Evolutionary conservation across 2,797 vertebrate genomes (phyloP).

Genomic region (Setipinna tenuifilis): DNA sequence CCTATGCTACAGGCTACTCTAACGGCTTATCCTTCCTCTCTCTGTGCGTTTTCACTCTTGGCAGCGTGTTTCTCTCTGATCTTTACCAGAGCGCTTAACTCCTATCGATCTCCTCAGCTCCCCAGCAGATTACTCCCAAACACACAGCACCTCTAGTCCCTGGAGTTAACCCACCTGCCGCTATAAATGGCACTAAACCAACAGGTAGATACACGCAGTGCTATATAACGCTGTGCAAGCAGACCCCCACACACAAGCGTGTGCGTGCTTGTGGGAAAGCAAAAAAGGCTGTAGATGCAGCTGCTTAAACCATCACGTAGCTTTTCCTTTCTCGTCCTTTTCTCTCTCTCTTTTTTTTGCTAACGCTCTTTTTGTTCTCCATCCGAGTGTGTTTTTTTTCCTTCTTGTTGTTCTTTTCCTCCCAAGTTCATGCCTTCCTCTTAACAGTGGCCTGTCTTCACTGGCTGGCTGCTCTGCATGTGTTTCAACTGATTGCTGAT

Average conservation of each 20-base stretch:
- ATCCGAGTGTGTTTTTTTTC: background rate
- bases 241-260: background rate
- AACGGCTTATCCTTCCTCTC: background rate
- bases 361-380: background rate
- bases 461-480: slow-evolving; percentile 7
- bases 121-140: slow-evolving; percentile 55
- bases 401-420: background rate
- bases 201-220: slow-evolving; percentile 54
- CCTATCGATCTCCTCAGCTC: slow-evolving; percentile 58
- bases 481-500: slow-evolving; percentile 23
- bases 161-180: slow-evolving; percentile 53
- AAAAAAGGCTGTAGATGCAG: background rate
- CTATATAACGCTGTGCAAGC: slow-evolving; percentile 22
- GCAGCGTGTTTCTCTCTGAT: slow-evolving; percentile 31
- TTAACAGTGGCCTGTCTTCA: background rate
- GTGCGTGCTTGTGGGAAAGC: background rate
- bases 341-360: background rate
- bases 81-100: slow-evolving; percentile 44
- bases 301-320: slow-evolving; percentile 2
- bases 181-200: slow-evolving; percentile 60
- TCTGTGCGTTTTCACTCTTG: background rate
- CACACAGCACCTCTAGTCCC: slow-evolving; percentile 53
- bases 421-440: background rate
- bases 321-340: background rate
- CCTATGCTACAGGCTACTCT: background rate